A percentile compares a stretch with the other conserved stretches of the same genome.
These are phyloP conservation scores for Venustaconcha ellipsiformis DNA, from an alignment of 1,140 invertebrate genomes.

Conservation along the genomic window DNA sequence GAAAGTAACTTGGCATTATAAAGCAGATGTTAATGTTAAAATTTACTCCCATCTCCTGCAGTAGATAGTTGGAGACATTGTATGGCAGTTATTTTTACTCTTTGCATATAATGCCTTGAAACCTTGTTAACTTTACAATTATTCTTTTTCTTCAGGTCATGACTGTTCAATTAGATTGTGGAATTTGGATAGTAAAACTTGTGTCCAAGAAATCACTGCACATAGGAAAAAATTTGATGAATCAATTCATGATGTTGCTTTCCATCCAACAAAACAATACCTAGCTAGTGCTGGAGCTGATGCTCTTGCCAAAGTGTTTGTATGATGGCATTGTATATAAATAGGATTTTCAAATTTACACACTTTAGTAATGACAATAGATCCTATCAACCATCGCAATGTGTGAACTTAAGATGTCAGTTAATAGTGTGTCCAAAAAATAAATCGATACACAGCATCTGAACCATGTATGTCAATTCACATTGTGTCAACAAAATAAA, in stretches of 20 bases:
- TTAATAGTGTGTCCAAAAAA: too few species aligned
- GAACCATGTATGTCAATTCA: too few species aligned
- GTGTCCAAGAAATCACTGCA: slow-evolving; percentile 99
- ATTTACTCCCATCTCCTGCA: too few species aligned
- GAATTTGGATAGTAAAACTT: slow-evolving; percentile 99
- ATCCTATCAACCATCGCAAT: too few species aligned
- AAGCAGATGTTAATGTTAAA: too few species aligned
- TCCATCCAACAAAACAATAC: slow-evolving; percentile 98
- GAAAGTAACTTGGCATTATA: too few species aligned
- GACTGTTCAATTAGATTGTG: slow-evolving; percentile 99
- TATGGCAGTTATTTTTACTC: too few species aligned
- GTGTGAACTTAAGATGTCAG: too few species aligned
- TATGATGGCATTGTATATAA: slow-evolving; percentile 61
- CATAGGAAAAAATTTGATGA: slow-evolving; percentile 99
- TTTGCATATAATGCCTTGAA: not conserved
- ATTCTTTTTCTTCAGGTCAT: slow-evolving; percentile 78
- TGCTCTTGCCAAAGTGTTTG: slow-evolving; percentile 96
- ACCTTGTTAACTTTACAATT: slow-evolving; percentile 8
- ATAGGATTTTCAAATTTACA: slow-evolving; percentile 35
- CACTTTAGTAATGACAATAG: too few species aligned
- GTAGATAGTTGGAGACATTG: too few species aligned
- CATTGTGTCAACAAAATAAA: too few species aligned
- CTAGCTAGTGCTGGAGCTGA: slow-evolving; percentile 99
- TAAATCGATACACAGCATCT: too few species aligned
- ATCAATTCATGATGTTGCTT: slow-evolving; percentile 98